A percentile compares a stretch with the other conserved stretches of the same genome.
Conservation (phyloP, 2,797 vertebrate genomes). For the Scyliorhinus canicula region DNA sequence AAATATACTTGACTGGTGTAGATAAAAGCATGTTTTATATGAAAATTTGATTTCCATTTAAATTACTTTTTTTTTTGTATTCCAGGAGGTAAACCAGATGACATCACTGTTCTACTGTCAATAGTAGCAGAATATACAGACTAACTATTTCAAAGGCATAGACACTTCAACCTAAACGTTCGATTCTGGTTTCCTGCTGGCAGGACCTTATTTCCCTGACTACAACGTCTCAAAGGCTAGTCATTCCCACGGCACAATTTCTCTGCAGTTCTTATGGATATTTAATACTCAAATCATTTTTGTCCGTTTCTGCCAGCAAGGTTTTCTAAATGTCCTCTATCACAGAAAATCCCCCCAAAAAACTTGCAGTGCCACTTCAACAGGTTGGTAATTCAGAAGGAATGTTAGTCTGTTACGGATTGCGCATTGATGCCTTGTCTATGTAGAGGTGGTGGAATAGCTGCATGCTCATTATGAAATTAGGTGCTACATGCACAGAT, state of each 20-base stretch:
- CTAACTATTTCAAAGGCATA: slow-evolving; percentile 54
- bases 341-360: neutral
- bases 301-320: slow-evolving; percentile 52
- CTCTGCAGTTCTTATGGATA: slow-evolving; percentile 39
- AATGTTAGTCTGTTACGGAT: neutral
- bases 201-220: slow-evolving; percentile 55
- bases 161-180: slow-evolving; percentile 41
- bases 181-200: slow-evolving; percentile 62
- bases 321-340: neutral
- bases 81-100: slow-evolving; percentile 93
- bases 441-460: neutral
- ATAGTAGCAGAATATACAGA: slow-evolving; percentile 97
- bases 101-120: slow-evolving; percentile 96
- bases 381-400: neutral
- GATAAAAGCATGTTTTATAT: slow-evolving; percentile 37
- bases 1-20: neutral
- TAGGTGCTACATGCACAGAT: neutral
- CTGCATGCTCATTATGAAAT: neutral
- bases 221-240: slow-evolving; percentile 51
- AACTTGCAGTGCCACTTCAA: neutral
- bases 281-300: slow-evolving; percentile 48
- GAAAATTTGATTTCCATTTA: neutral
- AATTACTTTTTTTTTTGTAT: slow-evolving; percentile 38
- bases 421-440: neutral
- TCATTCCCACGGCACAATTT: slow-evolving; percentile 47